phyloP scores from a whole-genome alignment of 2,113 vertebrate genomes.

The Phyllopteryx taeniolatus region DNA sequence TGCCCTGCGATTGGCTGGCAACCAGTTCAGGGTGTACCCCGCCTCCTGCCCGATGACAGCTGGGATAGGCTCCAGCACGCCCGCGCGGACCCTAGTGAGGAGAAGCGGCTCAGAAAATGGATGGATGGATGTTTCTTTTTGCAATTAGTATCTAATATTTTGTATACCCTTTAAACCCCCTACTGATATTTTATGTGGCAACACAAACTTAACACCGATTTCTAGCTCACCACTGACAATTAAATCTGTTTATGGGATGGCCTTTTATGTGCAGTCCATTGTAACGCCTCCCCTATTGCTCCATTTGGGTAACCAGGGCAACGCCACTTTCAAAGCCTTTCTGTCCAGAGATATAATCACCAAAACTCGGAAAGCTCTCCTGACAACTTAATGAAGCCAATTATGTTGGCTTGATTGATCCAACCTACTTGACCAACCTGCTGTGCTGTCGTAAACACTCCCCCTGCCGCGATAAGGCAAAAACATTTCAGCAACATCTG shows the following conservation, averaged over 20 bases:
- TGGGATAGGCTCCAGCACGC: no score
- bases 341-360: slow-evolving; percentile 70
- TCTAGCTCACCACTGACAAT: slow-evolving; percentile 35
- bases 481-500: slow-evolving; percentile 11
- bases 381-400: slow-evolving; percentile 63
- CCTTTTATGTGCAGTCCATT: slow-evolving; percentile 63
- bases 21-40: no score
- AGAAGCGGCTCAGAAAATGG: no score
- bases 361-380: slow-evolving; percentile 69
- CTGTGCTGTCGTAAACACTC: slow-evolving; percentile 6
- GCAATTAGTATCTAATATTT: neutral
- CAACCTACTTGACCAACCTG: slow-evolving; percentile 41
- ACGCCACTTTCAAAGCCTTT: slow-evolving; percentile 68
- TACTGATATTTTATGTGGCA: neutral
- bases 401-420: slow-evolving; percentile 62
- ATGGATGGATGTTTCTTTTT: neutral
- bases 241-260: slow-evolving; percentile 57
- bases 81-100: no score
- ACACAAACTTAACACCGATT: neutral
- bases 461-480: neutral
- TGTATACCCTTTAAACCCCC: neutral
- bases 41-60: no score
- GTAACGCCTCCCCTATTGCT: slow-evolving; percentile 61
- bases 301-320: slow-evolving; percentile 73
- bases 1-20: no score